Conservation (phyloP, 2,888 invertebrate species). For the Leptopilina syphax region DNA sequence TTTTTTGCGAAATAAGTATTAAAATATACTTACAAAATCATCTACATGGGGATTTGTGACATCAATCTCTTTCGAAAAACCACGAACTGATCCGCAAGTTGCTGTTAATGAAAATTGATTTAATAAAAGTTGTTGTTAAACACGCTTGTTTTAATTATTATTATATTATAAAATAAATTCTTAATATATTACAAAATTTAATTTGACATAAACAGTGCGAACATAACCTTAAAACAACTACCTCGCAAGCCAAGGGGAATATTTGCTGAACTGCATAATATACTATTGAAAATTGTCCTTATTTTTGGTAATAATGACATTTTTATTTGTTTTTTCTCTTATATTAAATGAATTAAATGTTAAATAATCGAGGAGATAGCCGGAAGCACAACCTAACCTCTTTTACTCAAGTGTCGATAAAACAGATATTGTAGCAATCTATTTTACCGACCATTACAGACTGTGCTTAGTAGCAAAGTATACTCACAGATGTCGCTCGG, state of each 20-base stretch:
- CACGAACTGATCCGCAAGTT: constrained; percentile 1
- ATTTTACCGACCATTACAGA: background rate
- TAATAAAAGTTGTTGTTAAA: background rate
- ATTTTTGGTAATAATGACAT: constrained; percentile 25
- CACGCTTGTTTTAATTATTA: too few species aligned
- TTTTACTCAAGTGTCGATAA: background rate
- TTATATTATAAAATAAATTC: background rate
- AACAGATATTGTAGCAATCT: background rate
- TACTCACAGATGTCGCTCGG: background rate
- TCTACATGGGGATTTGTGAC: background rate
- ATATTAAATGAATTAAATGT: too few species aligned
- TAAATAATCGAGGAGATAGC: too few species aligned
- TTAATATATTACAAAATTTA: background rate
- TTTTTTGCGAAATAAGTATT: background rate
- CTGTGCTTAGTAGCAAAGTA: background rate
- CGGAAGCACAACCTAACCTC: too few species aligned
- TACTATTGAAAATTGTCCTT: background rate
- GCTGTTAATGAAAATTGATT: background rate
- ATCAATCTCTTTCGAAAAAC: constrained; percentile 18
- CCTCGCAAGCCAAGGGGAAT: background rate
- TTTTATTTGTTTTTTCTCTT: background rate
- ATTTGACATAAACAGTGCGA: background rate
- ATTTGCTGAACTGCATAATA: background rate
- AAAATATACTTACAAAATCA: constrained; percentile 26
- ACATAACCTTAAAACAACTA: constrained; percentile 1